A percentile compares a stretch with the other conserved stretches of the same genome.
Conservation (phyloP, 2,113 vertebrate species). For the Vulpes ferrilata region DNA sequence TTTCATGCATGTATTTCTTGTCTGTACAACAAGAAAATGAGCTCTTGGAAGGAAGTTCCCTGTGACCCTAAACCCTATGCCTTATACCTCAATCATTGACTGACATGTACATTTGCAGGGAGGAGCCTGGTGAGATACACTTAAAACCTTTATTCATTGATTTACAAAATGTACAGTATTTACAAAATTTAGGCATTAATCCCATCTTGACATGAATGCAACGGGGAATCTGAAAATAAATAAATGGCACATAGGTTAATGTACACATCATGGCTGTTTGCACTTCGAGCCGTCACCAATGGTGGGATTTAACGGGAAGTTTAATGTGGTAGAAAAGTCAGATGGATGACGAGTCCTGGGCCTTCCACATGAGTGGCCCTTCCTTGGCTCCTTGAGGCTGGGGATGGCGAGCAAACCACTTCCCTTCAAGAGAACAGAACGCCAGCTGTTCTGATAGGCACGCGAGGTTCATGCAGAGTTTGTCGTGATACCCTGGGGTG, state of each 20-base stretch:
- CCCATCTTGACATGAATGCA: slow-evolving; percentile 54
- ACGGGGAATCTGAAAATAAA: slow-evolving; percentile 79
- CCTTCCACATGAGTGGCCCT: slow-evolving; percentile 10
- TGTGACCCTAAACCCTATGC: background rate
- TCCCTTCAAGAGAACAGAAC: slow-evolving; percentile 57
- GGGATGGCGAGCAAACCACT: background rate
- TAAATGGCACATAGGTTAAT: slow-evolving; percentile 69
- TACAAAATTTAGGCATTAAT: slow-evolving; percentile 79
- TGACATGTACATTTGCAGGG: slow-evolving; percentile 14
- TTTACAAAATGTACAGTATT: slow-evolving; percentile 85
- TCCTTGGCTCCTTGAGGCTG: slow-evolving; percentile 15
- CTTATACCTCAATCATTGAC: background rate
- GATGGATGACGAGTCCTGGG: slow-evolving; percentile 42
- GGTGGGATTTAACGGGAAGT: slow-evolving; percentile 55
- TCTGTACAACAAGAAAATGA: background rate
- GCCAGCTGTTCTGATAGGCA: slow-evolving; percentile 39
- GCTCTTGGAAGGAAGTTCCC: background rate
- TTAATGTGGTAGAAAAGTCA: slow-evolving; percentile 62
- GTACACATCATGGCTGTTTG: slow-evolving; percentile 64
- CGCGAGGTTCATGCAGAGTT: background rate
- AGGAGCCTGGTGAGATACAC: slow-evolving; percentile 63
- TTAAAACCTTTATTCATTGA: slow-evolving; percentile 82
- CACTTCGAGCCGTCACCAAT: slow-evolving; percentile 38
- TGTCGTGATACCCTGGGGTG: background rate
- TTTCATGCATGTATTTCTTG: background rate